A percentile compares a stretch with the other conserved stretches of the same genome.
Conservation (phyloP, 2,888 invertebrate genomes). For the Lydus trimaculatus region DNA sequence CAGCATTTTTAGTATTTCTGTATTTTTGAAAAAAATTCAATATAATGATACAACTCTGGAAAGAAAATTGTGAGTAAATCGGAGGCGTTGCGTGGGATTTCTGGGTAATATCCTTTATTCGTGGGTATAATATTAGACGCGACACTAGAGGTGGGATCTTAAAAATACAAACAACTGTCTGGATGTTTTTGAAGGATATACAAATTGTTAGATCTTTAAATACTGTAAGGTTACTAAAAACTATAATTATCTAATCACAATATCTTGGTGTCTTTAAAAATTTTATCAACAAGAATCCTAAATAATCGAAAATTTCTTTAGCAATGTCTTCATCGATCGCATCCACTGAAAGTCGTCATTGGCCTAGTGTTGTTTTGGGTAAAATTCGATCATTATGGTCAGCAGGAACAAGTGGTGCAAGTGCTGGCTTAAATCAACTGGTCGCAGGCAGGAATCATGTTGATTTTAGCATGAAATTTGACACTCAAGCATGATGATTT, state of each 20-base stretch:
- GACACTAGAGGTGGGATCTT: constrained; percentile 19
- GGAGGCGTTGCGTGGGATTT: constrained; percentile 33
- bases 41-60: neutral
- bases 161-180: constrained; percentile 27
- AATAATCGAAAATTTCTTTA: neutral
- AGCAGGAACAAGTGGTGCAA: constrained; percentile 75
- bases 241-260: neutral
- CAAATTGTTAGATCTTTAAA: constrained; percentile 1
- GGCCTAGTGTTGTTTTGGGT: constrained; percentile 83
- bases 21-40: neutral
- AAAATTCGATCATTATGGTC: constrained; percentile 91
- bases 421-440: constrained; percentile 81
- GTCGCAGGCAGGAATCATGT: constrained; percentile 71
- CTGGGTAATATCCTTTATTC: constrained; percentile 34
- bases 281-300: neutral
- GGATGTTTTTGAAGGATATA: constrained; percentile 17
- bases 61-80: constrained; percentile 10
- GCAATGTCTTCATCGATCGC: constrained; percentile 57
- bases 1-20: neutral
- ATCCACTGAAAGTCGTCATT: constrained; percentile 66
- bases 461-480: constrained; percentile 25
- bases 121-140: constrained; percentile 16
- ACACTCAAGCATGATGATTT: constrained; percentile 30
- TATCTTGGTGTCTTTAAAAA: neutral
- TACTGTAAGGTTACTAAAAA: neutral